Evolutionary conservation across 2,888 invertebrate species (phyloP), one percentile per base, ranked within the genome.

Genomic region (Campoplex nolae): DNA sequence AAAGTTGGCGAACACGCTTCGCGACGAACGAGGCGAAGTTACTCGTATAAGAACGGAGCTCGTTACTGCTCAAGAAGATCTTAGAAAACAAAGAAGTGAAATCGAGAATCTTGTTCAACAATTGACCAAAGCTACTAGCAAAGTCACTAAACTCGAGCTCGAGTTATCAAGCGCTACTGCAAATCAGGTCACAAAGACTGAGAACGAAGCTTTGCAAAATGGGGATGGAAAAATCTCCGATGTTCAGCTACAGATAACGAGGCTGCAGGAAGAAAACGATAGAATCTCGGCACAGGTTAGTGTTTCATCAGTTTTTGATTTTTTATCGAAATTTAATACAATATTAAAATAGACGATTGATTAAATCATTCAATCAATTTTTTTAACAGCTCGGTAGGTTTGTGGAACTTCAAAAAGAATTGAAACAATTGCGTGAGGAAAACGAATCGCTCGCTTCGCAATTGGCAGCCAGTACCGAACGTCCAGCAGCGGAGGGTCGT

Each of bases 191-290:
- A 78, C 91, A 38, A 89, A 90, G n/a, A 68, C 75, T n/a, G 92
- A 92, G 65, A 51, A 90, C 54, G 90, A 90, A 51, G 89, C 89
- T 81, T 65, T 92, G 45, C 91, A 91, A 58, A 89, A 82, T 32
- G 89, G 83, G n/a, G 90, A 90, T 42, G 89, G 89, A 67, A 89
- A 89, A 67, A 84, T 85, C 0, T 88, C 68, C 58, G 92, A 92
- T 0, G 81, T 87, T 48, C 92, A 93, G 38, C 84, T 93, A 42
- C 89, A 92, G 76, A 89, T 94, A 51, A 95, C 95, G 32, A 95
- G 95, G 89, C 90, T 95, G 23, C 95, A 95, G 83, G 96, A 96
- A 48, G 95, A 96, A 78, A 92, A 95, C 16, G 95, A 96, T 73
- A 95, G 95, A 91, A 94, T 95, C 85, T 95, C 95, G 65, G 92